Evolutionary conservation across 2,888 invertebrate genomes (phyloP).

Genomic region (Drosophila hamatofila): DNA sequence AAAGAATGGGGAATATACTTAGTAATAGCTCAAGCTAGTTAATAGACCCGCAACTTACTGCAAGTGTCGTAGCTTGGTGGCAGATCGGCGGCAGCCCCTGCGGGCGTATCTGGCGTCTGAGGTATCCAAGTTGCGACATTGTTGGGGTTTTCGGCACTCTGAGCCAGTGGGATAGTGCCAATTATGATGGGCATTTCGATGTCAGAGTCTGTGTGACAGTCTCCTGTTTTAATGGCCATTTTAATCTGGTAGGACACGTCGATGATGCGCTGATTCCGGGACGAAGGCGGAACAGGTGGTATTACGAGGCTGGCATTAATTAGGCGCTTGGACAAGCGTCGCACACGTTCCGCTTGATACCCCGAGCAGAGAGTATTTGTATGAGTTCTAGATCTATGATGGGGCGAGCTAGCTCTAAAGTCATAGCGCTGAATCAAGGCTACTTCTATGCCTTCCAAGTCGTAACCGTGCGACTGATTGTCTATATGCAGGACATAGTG

Average conservation of each 20-base stretch:
- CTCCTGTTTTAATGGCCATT: conserved; percentile 46
- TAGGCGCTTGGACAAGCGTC: conserved; percentile 55
- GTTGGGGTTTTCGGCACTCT: conserved; percentile 57
- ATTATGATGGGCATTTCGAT: conserved; percentile 62
- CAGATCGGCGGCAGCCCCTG: conserved; percentile 51
- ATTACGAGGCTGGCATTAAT: conserved; percentile 58
- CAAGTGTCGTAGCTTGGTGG: conserved; percentile 73
- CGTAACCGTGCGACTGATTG: conserved; percentile 88
- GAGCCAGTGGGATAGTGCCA: conserved; percentile 75
- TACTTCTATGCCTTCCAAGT: conserved; percentile 57
- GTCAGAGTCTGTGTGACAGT: conserved; percentile 48
- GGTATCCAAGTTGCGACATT: conserved; percentile 63
- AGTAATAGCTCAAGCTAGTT: too few relatives aligned
- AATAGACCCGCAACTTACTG: conserved; percentile 46
- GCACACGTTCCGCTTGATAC: conserved; percentile 46
- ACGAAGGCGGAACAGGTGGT: conserved; percentile 68
- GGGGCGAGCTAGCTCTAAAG: conserved; percentile 59
- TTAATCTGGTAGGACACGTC: conserved; percentile 50
- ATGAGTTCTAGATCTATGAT: conserved; percentile 28
- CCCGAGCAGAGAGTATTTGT: conserved; percentile 40
- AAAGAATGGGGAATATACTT: background rate
- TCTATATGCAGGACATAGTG: conserved; percentile 89
- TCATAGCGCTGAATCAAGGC: conserved; percentile 54
- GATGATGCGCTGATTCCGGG: conserved; percentile 54
- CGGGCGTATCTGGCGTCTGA: conserved; percentile 60